phyloP scores from a whole-genome alignment of 2,797 vertebrate genomes.

The Takifugu rubripes region DNA sequence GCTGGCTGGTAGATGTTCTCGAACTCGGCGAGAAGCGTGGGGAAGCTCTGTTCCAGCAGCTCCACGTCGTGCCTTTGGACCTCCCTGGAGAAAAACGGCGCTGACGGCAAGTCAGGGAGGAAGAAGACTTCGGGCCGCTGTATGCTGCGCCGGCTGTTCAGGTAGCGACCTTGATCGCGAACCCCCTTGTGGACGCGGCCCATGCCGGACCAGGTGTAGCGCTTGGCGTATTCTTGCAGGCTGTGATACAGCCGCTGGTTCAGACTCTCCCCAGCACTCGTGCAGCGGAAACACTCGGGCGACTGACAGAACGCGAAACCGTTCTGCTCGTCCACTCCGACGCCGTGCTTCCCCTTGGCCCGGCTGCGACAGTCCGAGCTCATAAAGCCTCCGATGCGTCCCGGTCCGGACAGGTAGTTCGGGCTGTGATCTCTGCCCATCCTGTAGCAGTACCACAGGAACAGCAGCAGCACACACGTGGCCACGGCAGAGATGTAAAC shows the following conservation, averaged over 20 bases:
- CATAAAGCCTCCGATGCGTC: conserved; percentile 75
- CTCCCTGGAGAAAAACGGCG: conserved; percentile 92
- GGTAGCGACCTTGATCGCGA: conserved; percentile 91
- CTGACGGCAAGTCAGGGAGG: conserved; percentile 90
- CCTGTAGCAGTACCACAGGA: conserved; percentile 96
- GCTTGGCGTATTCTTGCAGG: conserved; percentile 97
- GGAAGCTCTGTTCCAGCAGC: conserved; percentile 93
- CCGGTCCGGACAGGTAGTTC: conserved; percentile 65
- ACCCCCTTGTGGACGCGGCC: conserved; percentile 96
- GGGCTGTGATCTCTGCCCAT: conserved; percentile 88
- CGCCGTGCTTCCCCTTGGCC: conserved; percentile 73
- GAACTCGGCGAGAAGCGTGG: conserved; percentile 90
- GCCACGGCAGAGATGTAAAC: conserved; percentile 79
- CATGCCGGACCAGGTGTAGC: conserved; percentile 99
- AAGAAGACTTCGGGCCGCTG: conserved; percentile 97
- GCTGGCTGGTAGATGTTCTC: conserved; percentile 86
- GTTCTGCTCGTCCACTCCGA: conserved; percentile 81
- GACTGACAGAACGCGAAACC: conserved; percentile 90
- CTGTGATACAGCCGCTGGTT: conserved; percentile 97
- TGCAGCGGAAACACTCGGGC: conserved; percentile 86
- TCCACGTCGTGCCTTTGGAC: conserved; percentile 96
- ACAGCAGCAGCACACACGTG: conserved; percentile 86
- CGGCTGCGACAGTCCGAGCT: conserved; percentile 65
- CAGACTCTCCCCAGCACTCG: conserved; percentile 81
- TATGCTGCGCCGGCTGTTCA: conserved; percentile 86